Base-by-base conservation (phyloP, 2,888 invertebrate species). In the Chymomyza caudatula region DNA sequence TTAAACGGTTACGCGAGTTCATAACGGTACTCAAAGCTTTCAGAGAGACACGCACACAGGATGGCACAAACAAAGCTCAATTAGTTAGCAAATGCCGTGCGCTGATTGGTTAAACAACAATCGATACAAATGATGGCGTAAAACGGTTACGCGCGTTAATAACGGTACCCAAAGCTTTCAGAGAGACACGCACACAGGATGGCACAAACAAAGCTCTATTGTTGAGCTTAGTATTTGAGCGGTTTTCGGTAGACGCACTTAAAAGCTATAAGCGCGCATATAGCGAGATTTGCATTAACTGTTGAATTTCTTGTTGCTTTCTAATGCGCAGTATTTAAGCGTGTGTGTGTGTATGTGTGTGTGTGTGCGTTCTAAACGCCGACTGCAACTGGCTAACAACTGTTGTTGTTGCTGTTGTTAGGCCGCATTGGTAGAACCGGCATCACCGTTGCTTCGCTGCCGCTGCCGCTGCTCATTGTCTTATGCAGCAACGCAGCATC, bases 291-390 rank as follows among this genome's bases (percentile, higher is more conserved):
- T 80, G 84, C 80, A 80, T 80, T 80, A 85, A 80, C 80, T 85
- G 80, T 80, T 80, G 80, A 84, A 84, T 84, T 84, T 84, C 84
- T 80, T 84, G 84, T 85, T 85, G 76, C 70, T 20, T 51, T 51
- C 22, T 51, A 51, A 60, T 68, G 63, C 63, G 55, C 61, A 37
- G 29, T 37, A 37, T 37, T 22, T 58, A 72, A 67, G 67, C 75
- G 67, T 47, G 71, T 63, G 63, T 66, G 2, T 23, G 23, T 23
- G 23, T 23, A 5, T 23, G 23, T 23, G 23, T 23, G 23, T 23
- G 23, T 23, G 11, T 11, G 8, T 37, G 29, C 29, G 11, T 37
- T 37, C 29, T 37, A 37, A 37, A 37, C 29, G 29, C 29, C 29
- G 29, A 37, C 29, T 37, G 29, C 29, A 37, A 37, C 25, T 4